phyloP scores from a whole-genome alignment of 2,888 invertebrate species.

The Idaea straminata region DNA sequence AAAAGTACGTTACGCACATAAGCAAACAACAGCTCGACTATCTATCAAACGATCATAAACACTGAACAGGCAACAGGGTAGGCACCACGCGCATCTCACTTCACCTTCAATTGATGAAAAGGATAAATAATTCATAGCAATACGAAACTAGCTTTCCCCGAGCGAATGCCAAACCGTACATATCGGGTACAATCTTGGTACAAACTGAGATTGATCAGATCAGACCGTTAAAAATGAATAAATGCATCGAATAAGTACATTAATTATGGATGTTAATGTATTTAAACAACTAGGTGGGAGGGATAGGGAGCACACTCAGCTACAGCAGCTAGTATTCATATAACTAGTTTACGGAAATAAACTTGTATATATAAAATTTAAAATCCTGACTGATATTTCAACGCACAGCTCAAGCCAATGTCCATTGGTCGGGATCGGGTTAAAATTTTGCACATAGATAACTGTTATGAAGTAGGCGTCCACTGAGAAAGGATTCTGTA shows the following conservation, averaged over 20 bases:
- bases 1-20: constrained; percentile 1
- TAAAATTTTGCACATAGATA: too few relatives aligned
- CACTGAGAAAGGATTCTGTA: too few relatives aligned
- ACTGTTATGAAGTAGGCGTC: too few relatives aligned
- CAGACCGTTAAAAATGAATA: constrained; percentile 40
- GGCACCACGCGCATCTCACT: too few relatives aligned
- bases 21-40: neutral
- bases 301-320: constrained; percentile 10
- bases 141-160: constrained; percentile 44
- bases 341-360: constrained; percentile 16
- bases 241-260: constrained; percentile 40
- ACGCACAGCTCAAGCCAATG: too few relatives aligned
- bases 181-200: constrained; percentile 19
- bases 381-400: too few relatives aligned
- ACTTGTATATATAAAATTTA: too few relatives aligned
- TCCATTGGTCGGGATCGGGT: too few relatives aligned
- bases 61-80: neutral
- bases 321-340: constrained; percentile 5
- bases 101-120: neutral
- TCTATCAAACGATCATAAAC: neutral
- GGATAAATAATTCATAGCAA: neutral
- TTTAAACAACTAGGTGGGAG: constrained; percentile 15
- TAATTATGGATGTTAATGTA: constrained; percentile 27
- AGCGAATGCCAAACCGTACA: constrained; percentile 24
- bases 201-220: constrained; percentile 37